A percentile compares a stretch with the other conserved stretches of the same genome.
Conservation (phyloP, 2,888 invertebrate species). For the Mesochorus sp. region DNA sequence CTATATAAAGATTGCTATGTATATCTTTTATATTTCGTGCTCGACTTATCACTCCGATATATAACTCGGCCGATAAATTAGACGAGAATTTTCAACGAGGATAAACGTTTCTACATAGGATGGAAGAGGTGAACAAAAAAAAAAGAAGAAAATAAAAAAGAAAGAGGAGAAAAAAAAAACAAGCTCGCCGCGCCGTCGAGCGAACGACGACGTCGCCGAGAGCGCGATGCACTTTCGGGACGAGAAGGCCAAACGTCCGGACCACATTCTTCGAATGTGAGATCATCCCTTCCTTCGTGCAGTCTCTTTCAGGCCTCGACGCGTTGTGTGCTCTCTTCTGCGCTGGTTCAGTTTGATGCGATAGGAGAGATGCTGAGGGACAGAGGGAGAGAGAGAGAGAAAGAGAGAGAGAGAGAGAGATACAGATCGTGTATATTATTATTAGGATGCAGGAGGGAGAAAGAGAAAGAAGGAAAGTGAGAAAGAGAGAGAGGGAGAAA, state of each 20-base stretch:
- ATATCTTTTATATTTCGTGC: too few relatives aligned
- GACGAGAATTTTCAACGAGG: background rate
- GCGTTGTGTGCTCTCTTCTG: constrained; percentile 51
- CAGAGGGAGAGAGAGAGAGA: too few relatives aligned
- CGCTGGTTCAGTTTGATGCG: constrained; percentile 24
- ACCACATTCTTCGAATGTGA: constrained; percentile 79
- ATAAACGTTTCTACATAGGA: background rate
- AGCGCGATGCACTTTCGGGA: constrained; percentile 77
- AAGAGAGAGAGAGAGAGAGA: constrained; percentile 27
- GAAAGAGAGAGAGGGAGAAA: constrained; percentile 55
- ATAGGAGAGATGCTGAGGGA: constrained; percentile 17
- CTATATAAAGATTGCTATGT: too few relatives aligned
- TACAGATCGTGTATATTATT: constrained; percentile 21
- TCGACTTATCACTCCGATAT: too few relatives aligned
- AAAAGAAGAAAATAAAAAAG: constrained; percentile 7
- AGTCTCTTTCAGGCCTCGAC: constrained; percentile 53
- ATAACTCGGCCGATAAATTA: too few relatives aligned
- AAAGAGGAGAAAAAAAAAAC: constrained; percentile 13
- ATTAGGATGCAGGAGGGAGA: background rate
- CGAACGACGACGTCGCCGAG: constrained; percentile 72
- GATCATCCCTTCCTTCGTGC: constrained; percentile 71
- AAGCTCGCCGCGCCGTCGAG: constrained; percentile 51
- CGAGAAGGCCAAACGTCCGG: constrained; percentile 74
- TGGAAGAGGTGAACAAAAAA: background rate
- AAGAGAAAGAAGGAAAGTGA: constrained; percentile 19